A percentile compares a stretch with the other conserved stretches of the same genome.
Conservation (phyloP, 2,888 invertebrate species). For the Pollenia amentaria region DNA sequence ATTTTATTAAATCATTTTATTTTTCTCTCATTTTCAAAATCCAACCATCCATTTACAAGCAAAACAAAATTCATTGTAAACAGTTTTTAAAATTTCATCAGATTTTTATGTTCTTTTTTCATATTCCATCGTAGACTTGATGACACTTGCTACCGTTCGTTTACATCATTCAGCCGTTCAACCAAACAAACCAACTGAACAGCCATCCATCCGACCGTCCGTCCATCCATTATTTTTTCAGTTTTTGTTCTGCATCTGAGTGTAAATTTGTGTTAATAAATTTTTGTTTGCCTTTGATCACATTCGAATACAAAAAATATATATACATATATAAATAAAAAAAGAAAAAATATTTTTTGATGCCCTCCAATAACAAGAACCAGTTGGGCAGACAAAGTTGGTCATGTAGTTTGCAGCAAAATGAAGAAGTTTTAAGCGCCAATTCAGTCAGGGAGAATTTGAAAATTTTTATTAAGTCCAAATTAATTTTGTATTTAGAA, state of each 20-base stretch:
- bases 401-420: too few relatives aligned
- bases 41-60: slow-evolving; percentile 26
- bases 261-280: slow-evolving; percentile 17
- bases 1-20: slow-evolving; percentile 12
- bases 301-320: slow-evolving; percentile 21
- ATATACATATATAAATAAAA: background rate
- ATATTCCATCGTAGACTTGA: slow-evolving; percentile 43
- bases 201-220: background rate
- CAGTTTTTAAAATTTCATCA: slow-evolving; percentile 61
- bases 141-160: slow-evolving; percentile 60
- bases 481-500: too few relatives aligned
- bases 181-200: background rate
- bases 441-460: too few relatives aligned
- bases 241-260: background rate
- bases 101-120: slow-evolving; percentile 44
- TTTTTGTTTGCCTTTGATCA: slow-evolving; percentile 43
- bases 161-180: slow-evolving; percentile 60
- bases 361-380: too few relatives aligned
- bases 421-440: too few relatives aligned
- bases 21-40: slow-evolving; percentile 35
- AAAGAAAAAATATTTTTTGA: too few relatives aligned
- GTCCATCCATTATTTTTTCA: background rate
- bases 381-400: too few relatives aligned
- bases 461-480: background rate
- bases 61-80: slow-evolving; percentile 35